A percentile compares a stretch with the other conserved stretches of the same genome.
Evolutionary conservation across 2,797 vertebrate species (phyloP).

Genomic region (Peromyscus nudipes): DNA sequence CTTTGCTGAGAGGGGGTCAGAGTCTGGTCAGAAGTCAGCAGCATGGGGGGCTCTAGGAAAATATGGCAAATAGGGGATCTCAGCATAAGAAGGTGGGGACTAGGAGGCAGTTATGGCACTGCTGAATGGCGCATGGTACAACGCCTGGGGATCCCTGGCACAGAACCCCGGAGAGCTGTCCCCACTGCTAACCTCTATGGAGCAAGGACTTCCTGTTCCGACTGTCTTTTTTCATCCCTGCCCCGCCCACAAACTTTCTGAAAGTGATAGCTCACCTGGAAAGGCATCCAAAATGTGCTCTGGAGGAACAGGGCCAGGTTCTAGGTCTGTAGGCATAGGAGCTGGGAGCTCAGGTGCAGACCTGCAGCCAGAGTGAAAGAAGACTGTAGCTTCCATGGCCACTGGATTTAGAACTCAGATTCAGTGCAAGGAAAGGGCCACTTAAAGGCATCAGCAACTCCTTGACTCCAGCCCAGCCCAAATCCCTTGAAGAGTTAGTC

Average conservation of each 20-base stretch:
- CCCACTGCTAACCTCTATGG: neutral
- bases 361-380: neutral
- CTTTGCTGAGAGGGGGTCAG: neutral
- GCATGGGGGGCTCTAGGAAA: conserved; percentile 73
- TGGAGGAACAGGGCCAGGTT: neutral
- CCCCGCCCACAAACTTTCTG: neutral
- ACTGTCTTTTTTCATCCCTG: neutral
- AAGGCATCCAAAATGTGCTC: conserved; percentile 37
- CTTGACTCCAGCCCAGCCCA: neutral
- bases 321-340: neutral
- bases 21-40: conserved; percentile 63
- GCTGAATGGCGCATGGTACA: neutral
- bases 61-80: neutral
- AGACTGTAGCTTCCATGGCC: too few relatives aligned
- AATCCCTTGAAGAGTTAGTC: neutral
- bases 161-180: neutral
- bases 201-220: neutral
- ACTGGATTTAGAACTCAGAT: neutral
- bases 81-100: neutral
- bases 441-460: neutral
- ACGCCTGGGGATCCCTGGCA: neutral
- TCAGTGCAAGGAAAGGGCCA: neutral
- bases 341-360: neutral
- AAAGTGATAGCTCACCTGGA: conserved; percentile 50
- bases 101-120: neutral